These are phyloP conservation scores for Apteryx mantelli DNA, from an alignment of 2,113 vertebrate genomes.

Conservation along the genomic window DNA sequence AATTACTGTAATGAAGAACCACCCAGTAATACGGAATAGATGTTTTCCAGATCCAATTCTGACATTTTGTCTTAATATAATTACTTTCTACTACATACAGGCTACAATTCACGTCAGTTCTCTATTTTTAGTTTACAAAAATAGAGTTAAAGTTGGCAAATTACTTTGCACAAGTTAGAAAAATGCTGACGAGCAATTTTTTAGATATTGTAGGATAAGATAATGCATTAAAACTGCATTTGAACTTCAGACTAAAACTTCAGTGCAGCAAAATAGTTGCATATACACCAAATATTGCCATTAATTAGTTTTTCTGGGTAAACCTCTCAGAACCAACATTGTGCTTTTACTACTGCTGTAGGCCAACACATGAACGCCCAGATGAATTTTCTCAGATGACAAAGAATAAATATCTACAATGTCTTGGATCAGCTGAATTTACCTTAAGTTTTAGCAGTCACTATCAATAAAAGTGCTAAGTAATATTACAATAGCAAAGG, in stretches of 20 bases:
- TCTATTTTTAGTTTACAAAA: not conserved
- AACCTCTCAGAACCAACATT: not conserved
- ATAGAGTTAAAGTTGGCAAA: not conserved
- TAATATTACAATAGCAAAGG: conserved; percentile 4
- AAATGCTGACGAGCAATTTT: not conserved
- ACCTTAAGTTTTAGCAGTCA: conserved; percentile 1
- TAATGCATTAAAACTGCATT: not conserved
- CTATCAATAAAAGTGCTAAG: not conserved
- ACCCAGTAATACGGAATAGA: not conserved
- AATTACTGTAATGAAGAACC: not conserved
- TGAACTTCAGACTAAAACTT: not conserved
- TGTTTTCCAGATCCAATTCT: not conserved
- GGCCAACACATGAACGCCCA: not conserved
- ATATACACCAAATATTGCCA: not conserved
- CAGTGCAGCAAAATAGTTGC: not conserved
- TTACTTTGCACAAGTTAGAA: not conserved
- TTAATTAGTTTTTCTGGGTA: not conserved
- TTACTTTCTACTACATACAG: not conserved
- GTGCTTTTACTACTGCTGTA: not conserved
- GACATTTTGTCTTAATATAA: not conserved
- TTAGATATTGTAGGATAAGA: not conserved
- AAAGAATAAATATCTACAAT: not conserved
- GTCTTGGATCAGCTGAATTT: not conserved
- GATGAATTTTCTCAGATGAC: not conserved
- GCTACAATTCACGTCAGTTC: not conserved